These are phyloP conservation scores for Tiliacea citrago DNA, from an alignment of 2,888 invertebrate species.

Conservation along the genomic window DNA sequence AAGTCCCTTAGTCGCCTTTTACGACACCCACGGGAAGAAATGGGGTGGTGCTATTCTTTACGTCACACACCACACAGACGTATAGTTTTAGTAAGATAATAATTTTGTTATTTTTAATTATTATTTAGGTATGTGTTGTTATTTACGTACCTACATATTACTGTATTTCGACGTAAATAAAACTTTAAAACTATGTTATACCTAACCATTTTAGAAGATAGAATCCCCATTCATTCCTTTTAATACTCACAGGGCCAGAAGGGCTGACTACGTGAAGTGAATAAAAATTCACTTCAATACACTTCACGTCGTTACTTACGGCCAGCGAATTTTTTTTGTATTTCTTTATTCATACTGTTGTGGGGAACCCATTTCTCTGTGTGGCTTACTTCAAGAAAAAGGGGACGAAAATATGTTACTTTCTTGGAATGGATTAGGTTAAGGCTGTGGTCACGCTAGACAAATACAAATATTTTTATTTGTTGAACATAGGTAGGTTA, in stretches of 20 bases:
- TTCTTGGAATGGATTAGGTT: not conserved
- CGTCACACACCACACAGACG: no score
- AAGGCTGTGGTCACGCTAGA: no score
- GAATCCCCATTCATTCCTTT: not conserved
- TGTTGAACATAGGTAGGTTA: no score
- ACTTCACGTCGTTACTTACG: conserved; percentile 13
- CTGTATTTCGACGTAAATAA: no score
- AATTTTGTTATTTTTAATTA: no score
- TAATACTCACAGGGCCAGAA: conserved; percentile 6
- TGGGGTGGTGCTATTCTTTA: no score
- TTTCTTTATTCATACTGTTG: not conserved
- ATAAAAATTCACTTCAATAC: conserved; percentile 42
- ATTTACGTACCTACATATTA: no score
- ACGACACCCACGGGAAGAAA: no score
- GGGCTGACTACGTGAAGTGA: conserved; percentile 18
- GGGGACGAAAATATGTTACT: not conserved
- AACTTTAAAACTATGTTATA: not conserved
- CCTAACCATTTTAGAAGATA: not conserved
- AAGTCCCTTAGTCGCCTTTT: no score
- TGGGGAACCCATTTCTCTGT: not conserved
- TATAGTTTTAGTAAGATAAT: no score
- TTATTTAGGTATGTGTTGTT: no score
- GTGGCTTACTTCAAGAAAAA: conserved; percentile 6
- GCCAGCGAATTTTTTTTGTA: conserved; percentile 5
- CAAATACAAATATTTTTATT: no score